phyloP scores from a whole-genome alignment of 2,797 vertebrate species.

The Betta splendens region DNA sequence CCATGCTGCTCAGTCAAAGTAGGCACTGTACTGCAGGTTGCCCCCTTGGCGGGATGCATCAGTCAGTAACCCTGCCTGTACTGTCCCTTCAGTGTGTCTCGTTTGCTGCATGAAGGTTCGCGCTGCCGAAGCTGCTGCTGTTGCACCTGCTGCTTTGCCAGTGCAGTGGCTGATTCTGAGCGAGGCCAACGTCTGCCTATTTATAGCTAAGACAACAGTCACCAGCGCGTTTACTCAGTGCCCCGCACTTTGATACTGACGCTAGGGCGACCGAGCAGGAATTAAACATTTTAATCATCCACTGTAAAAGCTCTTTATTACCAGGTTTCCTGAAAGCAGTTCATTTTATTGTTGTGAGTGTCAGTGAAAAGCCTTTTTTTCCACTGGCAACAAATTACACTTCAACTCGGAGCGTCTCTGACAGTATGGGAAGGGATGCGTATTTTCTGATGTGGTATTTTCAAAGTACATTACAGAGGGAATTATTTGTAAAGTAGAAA shows the following conservation, averaged over 20 bases:
- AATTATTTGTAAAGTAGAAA: constrained; percentile 66
- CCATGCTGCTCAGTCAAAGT: constrained; percentile 77
- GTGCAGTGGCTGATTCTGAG: constrained; percentile 37
- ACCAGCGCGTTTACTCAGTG: constrained; percentile 18
- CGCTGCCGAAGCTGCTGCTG: constrained; percentile 52
- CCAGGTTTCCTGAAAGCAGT: constrained; percentile 13
- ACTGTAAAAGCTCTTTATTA: constrained; percentile 17
- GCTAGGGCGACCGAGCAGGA: constrained; percentile 11
- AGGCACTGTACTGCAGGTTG: constrained; percentile 88
- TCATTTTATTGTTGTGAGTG: constrained; percentile 4
- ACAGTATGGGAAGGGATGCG: constrained; percentile 41
- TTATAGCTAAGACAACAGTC: constrained; percentile 1
- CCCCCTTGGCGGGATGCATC: constrained; percentile 76
- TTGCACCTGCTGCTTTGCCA: constrained; percentile 57
- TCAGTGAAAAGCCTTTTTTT: constrained; percentile 16
- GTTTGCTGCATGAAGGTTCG: constrained; percentile 71
- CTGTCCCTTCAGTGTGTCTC: constrained; percentile 63
- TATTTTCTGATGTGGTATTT: constrained; percentile 69
- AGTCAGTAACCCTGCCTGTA: constrained; percentile 72
- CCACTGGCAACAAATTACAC: constrained; percentile 31
- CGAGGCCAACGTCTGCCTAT: constrained; percentile 25
- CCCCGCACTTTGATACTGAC: constrained; percentile 3
- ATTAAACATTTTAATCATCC: constrained; percentile 5
- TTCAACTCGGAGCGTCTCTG: constrained; percentile 36
- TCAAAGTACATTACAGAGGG: constrained; percentile 66